A percentile compares a stretch with the other conserved stretches of the same genome.
These are phyloP conservation scores for Ophioderma brevispina DNA, from an alignment of 35 echinoderm and acorn worm species.

Conservation along the genomic window DNA sequence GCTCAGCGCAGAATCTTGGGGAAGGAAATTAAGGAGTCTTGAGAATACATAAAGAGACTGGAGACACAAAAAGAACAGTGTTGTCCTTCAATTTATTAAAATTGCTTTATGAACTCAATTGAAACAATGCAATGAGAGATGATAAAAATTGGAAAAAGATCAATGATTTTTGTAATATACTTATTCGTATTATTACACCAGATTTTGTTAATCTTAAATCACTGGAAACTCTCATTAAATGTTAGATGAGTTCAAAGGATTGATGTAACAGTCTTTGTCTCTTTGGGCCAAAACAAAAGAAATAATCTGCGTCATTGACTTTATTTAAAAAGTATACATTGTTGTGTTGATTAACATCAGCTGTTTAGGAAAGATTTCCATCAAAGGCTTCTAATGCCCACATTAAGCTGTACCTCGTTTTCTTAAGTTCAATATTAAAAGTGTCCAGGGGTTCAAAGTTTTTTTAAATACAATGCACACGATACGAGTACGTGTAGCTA, in stretches of 20 bases:
- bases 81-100: constrained; percentile 15
- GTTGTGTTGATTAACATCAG: no score
- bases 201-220: no score
- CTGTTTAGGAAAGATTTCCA: no score
- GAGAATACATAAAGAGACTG: background rate
- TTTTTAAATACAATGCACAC: no score
- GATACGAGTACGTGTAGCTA: no score
- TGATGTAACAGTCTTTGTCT: background rate
- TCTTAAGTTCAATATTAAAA: no score
- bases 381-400: no score
- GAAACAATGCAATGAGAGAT: background rate
- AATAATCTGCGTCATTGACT: no score
- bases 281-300: no score
- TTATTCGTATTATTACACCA: background rate
- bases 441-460: no score
- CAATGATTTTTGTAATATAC: background rate
- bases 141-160: background rate
- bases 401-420: no score
- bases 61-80: background rate
- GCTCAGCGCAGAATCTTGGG: background rate
- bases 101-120: constrained; percentile 11
- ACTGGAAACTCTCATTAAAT: background rate
- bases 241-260: background rate
- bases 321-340: no score
- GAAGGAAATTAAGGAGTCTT: background rate